Evolutionary conservation across 2,888 invertebrate species (phyloP).

Genomic region (Periphyllus acericola): DNA sequence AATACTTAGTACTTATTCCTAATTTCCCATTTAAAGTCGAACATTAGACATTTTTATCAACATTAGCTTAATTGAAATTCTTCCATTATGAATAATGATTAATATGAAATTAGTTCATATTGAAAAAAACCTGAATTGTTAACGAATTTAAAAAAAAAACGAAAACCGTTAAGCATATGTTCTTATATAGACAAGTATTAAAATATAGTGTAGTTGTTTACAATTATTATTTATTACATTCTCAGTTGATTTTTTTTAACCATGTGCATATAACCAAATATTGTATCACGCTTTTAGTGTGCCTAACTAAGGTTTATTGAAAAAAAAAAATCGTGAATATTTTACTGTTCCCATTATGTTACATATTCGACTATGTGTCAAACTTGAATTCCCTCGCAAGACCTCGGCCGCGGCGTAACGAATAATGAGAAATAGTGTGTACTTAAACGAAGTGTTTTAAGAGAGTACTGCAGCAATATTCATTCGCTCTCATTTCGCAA

Average conservation of each 20-base stretch:
- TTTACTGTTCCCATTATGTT: background rate
- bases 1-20: background rate
- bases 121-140: background rate
- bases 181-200: too few relatives aligned
- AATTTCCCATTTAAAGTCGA: background rate
- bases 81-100: background rate
- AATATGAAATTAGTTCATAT: background rate
- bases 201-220: too few relatives aligned
- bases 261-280: background rate
- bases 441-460: background rate
- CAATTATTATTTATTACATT: too few relatives aligned
- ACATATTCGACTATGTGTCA: background rate
- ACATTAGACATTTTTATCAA: too few relatives aligned
- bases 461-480: background rate
- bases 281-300: background rate
- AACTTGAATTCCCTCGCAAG: background rate
- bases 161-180: too few relatives aligned
- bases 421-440: background rate
- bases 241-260: too few relatives aligned
- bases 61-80: too few relatives aligned
- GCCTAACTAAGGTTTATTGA: background rate
- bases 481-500: slow-evolving; percentile 44
- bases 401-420: background rate
- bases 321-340: background rate
- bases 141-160: background rate